Base-by-base conservation (phyloP, 2,797 vertebrate species). In the Anolis apletophallus region DNA sequence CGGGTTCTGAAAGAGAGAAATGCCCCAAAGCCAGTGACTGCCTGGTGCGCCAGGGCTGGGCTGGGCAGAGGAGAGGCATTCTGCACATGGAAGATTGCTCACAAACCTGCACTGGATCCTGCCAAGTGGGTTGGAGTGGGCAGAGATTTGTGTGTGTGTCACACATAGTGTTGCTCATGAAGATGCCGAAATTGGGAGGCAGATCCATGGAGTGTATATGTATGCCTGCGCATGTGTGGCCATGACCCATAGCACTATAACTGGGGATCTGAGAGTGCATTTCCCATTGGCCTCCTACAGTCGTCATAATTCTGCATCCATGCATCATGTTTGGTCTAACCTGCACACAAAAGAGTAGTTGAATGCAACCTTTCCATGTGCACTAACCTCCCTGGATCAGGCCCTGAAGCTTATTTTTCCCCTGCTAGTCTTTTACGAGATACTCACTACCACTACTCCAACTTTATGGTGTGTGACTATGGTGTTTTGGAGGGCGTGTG, bases 381-480 rank as follows among this genome's bases (percentile, higher is more conserved):
- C 32, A 26, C 16, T 2, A 83, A 23, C 52, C 61, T 81, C 72
- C 79, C 59, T 67, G 59, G 23, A 64, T 50, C 13, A 23, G 67
- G 57, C 40, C 55, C 59, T 88, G 78, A 86, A 85, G 85, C 88
- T 91, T 88, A 91, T 89, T 86, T 46, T 11, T 4, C 3, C 71
- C 32, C 91, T 85, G 68, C 86, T 87, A 91, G 87, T 87, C 88
- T 46, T 95, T 94, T 91, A 94, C 93, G 92, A 88, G 85, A 88
- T 83, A 92, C 46, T 93, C 90, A 90, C 87, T 81, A 85, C 88
- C 90, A 90, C 85, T 87, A 91, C 83, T 95, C 84, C 94, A 93
- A 81, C 40, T 92, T 46, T 94, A 91, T 26, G 29, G 81, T 69
- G 69, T 34, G 29, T n/a, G 54, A 87, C 93, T 95, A 85, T 94